A percentile compares a stretch with the other conserved stretches of the same genome.
Conservation (phyloP, 2,888 invertebrate species). For the Nesidiocoris tenuis region DNA sequence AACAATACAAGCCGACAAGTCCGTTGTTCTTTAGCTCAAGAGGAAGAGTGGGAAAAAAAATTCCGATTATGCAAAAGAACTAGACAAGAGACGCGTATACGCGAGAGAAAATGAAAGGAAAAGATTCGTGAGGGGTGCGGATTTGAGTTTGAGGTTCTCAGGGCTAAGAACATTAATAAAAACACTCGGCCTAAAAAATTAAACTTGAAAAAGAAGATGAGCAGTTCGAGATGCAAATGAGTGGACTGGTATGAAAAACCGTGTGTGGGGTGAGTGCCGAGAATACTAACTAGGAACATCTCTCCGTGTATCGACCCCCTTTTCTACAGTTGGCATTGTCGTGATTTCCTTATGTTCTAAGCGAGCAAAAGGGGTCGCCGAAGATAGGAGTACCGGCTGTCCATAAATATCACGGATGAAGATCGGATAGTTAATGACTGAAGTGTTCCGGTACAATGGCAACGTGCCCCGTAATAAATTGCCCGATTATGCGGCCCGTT, state of each 20-base stretch:
- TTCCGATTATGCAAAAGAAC: neutral
- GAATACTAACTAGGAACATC: neutral
- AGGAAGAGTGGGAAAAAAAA: neutral
- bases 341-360: neutral
- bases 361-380: neutral
- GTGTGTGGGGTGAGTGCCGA: neutral
- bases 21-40: slow-evolving; percentile 20
- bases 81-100: neutral
- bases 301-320: neutral
- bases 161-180: neutral
- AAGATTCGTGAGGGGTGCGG: neutral
- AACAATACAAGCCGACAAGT: slow-evolving; percentile 31
- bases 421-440: neutral
- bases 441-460: neutral
- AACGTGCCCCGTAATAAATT: slow-evolving; percentile 27
- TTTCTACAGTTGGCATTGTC: neutral
- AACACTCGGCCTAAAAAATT: neutral
- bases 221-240: neutral
- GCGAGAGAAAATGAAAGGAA: neutral
- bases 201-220: neutral
- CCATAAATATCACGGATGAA: neutral
- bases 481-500: slow-evolving; percentile 25
- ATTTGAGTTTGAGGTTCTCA: neutral
- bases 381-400: neutral
- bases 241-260: neutral